These are phyloP conservation scores for Forbesichthys agassizii DNA, from an alignment of 2,113 vertebrate species.

Conservation along the genomic window DNA sequence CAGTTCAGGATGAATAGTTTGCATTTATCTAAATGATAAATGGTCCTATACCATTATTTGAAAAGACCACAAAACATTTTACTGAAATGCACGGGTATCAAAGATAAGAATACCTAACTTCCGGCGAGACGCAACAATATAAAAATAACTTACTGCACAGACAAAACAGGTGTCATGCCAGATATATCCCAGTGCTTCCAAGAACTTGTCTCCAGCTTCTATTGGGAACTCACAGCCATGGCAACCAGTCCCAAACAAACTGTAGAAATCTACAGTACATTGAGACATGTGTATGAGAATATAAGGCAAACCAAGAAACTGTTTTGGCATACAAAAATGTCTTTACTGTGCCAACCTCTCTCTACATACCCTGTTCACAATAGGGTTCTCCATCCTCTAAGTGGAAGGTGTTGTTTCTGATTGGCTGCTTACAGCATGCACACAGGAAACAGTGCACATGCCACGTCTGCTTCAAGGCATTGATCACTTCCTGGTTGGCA, in stretches of 20 bases:
- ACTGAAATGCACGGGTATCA: not conserved
- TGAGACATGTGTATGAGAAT: not conserved
- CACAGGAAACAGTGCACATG: conserved; percentile 95
- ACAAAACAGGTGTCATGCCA: conserved; percentile 99
- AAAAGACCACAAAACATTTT: not conserved
- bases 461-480: conserved; percentile 97
- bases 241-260: conserved; percentile 91
- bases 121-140: not conserved
- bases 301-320: not conserved
- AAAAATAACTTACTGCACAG: conserved; percentile 84
- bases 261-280: conserved; percentile 85
- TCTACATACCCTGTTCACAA: conserved; percentile 89
- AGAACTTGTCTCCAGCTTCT: conserved; percentile 95
- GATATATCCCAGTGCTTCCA: conserved; percentile 91
- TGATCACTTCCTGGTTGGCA: conserved; percentile 92
- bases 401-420: conserved; percentile 95
- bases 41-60: not conserved
- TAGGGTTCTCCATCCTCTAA: conserved; percentile 97
- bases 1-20: no score
- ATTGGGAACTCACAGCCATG: conserved; percentile 96
- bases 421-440: conserved; percentile 90
- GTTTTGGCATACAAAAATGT: no score
- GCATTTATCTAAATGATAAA: no score
- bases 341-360: not conserved
- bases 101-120: no score